Conservation (phyloP, 2,113 vertebrate species). For the Paedocypris sp. region DNA sequence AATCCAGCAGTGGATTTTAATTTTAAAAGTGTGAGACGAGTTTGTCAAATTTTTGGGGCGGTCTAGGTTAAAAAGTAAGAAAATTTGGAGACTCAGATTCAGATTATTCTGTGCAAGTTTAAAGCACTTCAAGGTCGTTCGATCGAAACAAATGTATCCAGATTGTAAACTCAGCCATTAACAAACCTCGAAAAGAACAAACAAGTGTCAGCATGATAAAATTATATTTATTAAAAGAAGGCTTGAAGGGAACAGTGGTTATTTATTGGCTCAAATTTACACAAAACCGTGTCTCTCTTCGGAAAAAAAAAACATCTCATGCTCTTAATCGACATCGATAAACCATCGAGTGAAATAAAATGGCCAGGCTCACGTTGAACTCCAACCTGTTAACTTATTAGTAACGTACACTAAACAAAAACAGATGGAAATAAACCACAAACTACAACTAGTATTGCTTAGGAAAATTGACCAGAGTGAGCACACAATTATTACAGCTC, state of each 20-base stretch:
- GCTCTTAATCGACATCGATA: constrained; percentile 19
- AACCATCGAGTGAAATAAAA: constrained; percentile 21
- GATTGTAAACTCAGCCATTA: neutral
- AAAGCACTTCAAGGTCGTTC: no score
- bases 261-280: constrained; percentile 34
- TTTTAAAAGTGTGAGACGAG: no score
- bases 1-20: no score
- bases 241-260: constrained; percentile 25
- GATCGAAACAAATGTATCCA: no score
- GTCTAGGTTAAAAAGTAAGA: no score
- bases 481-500: constrained; percentile 47
- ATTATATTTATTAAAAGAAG: constrained; percentile 43
- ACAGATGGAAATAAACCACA: constrained; percentile 24
- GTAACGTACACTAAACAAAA: constrained; percentile 23
- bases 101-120: no score
- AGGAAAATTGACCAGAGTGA: constrained; percentile 50
- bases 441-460: constrained; percentile 53
- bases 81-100: no score
- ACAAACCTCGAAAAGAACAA: neutral
- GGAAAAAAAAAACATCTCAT: constrained; percentile 21
- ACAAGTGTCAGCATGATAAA: constrained; percentile 30
- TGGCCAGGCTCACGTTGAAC: constrained; percentile 24
- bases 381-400: constrained; percentile 19
- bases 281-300: constrained; percentile 15
- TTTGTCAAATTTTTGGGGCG: no score